phyloP scores from a whole-genome alignment of 2,888 invertebrate species.

The Automeris io region DNA sequence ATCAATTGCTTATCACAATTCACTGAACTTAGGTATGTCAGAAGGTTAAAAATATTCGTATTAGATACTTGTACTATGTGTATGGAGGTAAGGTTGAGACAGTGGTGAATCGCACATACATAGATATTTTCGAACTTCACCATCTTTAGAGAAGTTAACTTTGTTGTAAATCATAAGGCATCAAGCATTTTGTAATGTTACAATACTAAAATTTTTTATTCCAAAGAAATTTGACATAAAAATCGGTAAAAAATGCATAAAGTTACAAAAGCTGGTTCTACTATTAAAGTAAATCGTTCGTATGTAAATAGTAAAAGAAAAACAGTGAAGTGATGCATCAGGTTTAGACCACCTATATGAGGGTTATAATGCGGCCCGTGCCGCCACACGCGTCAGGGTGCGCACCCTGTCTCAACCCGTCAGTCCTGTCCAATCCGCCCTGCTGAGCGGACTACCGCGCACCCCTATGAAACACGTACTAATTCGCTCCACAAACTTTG shows the following conservation, averaged over 20 bases:
- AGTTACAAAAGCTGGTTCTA: too few relatives aligned
- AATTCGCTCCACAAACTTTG: conserved; percentile 24
- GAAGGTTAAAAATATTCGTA: conserved; percentile 33
- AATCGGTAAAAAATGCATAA: too few relatives aligned
- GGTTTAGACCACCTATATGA: conserved; percentile 34
- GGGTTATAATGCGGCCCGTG: conserved; percentile 43
- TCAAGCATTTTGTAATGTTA: too few relatives aligned
- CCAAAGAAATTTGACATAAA: too few relatives aligned
- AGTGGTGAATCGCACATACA: conserved; percentile 19
- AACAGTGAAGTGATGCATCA: not conserved
- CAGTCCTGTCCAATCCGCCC: conserved; percentile 66
- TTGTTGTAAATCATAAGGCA: too few relatives aligned
- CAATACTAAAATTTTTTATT: too few relatives aligned
- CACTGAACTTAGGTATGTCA: conserved; percentile 22
- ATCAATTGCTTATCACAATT: conserved; percentile 39
- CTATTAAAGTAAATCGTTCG: too few relatives aligned
- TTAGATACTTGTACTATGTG: conserved; percentile 46
- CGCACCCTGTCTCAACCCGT: conserved; percentile 43
- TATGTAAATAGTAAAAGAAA: not conserved
- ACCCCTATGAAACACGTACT: conserved; percentile 43
- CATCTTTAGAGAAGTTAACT: too few relatives aligned
- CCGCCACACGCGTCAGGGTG: conserved; percentile 57
- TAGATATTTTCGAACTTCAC: too few relatives aligned
- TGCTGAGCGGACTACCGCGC: conserved; percentile 61
- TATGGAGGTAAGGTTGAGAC: conserved; percentile 38